Percentiles rank a stretch among this genome's conserved stretches.
These are phyloP conservation scores for Xenentodon cancila DNA, from an alignment of 2,797 vertebrate species.

Conservation along the genomic window DNA sequence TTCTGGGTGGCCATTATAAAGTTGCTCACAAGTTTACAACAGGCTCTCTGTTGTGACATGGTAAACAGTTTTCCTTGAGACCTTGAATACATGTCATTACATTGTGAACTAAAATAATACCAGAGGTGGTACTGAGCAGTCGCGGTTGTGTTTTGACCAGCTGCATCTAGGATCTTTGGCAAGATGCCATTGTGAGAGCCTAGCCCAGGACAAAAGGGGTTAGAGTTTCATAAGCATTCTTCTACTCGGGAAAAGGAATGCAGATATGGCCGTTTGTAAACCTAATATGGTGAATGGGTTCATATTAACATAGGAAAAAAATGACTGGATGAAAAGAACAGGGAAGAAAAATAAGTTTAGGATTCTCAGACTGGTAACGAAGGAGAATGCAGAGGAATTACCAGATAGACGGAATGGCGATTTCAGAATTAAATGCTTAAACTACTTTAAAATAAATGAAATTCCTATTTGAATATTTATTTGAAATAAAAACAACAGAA, in stretches of 20 bases:
- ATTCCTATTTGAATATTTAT: too few relatives aligned
- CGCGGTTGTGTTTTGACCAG: slow-evolving; percentile 20
- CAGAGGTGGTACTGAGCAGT: background rate
- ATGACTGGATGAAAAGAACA: background rate
- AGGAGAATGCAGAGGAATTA: too few relatives aligned
- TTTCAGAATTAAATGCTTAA: too few relatives aligned
- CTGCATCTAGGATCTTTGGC: slow-evolving; percentile 50
- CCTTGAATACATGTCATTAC: slow-evolving; percentile 25
- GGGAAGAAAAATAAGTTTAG: too few relatives aligned
- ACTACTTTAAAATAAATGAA: too few relatives aligned
- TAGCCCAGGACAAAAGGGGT: slow-evolving; percentile 55
- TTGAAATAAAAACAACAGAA: too few relatives aligned
- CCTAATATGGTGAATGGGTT: slow-evolving; percentile 18
- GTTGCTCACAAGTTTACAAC: background rate
- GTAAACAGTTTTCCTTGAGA: slow-evolving; percentile 21
- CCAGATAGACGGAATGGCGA: too few relatives aligned
- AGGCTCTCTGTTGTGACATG: slow-evolving; percentile 1
- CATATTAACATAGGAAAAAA: slow-evolving; percentile 10
- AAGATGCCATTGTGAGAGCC: slow-evolving; percentile 30
- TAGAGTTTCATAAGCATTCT: slow-evolving; percentile 48
- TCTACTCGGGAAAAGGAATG: slow-evolving; percentile 36
- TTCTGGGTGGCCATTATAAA: too few relatives aligned
- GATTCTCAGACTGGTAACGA: too few relatives aligned
- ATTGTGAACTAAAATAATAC: slow-evolving; percentile 30
- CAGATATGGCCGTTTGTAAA: background rate